Evolutionary conservation across 2,797 vertebrate genomes (phyloP), one percentile per base, ranked within the genome.

Genomic region (Chelonia mydas): DNA sequence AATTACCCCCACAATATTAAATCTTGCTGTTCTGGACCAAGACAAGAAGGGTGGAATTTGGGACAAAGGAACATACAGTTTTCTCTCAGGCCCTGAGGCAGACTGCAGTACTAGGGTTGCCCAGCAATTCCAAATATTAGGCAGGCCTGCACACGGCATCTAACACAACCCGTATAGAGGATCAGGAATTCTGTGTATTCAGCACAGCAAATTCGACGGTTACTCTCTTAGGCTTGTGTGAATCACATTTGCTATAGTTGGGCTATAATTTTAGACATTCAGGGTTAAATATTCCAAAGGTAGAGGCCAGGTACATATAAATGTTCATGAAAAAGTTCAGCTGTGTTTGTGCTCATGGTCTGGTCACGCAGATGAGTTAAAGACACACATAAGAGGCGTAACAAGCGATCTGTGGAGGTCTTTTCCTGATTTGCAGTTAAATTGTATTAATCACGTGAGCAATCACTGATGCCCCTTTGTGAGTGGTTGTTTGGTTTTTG

Each of bases 341-440:
- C 2, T 0, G 11, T 83, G 6, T 5, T 11, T 47, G 17, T 55
- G 28, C 31, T 5, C 28, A 8, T 0, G 1, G 16, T 9, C 41
- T 54, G 2, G 33, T 49, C 2, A 7, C 31, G 25, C 3, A 82
- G 54, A 87, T 49, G 23, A 77, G 31, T 11, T 6, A 82, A 13
- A 47, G 3, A 16, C n/a, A 45, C 5, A 78, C 23, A 59, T 53
- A 90, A 87, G 10, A 33, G 72, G 76, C 13, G 7, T 11, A 19
- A 3, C 2, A 3, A 76, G 49, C 1, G 61, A 81, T 85, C 3
- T 78, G 50, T 19, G 83, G 53, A 54, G 53, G 0, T 15, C 27
- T 51, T 41, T 79, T 33, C 16, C 86, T 84, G n/a, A 16, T 78
- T 17, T 59, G 13, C 45, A 49, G 23, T n/a, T 59, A 50, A 3